Base-by-base conservation (phyloP, 2,797 vertebrate species). In the Chelidonichthys spinosus region DNA sequence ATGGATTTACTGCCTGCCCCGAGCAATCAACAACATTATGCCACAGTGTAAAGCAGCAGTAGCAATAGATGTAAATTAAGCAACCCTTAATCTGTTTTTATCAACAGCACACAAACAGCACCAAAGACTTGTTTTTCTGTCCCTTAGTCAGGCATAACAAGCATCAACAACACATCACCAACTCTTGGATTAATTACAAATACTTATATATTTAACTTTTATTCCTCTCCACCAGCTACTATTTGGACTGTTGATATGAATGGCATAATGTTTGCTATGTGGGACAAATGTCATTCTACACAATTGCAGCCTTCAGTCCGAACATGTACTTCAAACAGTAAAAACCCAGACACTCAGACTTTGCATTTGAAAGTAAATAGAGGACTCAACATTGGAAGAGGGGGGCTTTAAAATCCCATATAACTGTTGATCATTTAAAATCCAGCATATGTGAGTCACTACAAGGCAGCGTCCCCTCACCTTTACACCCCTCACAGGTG, bases 401-500 rank as follows among this genome's bases (percentile, higher is more conserved):
- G 2, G 11, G 6, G 54, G 14, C 25, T 17, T 14, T 11, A 15
- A 46, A 14, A 14, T 39, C 5, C 33, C 7, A n/a, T n/a, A n/a
- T n/a, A n/a, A n/a, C n/a, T n/a, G n/a, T n/a, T n/a, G n/a, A n/a
- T n/a, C n/a, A 35, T 37, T 43, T 35, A 36, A 40, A 13, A 39
- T 18, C 35, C 46, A 37, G 17, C 0, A 0, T 14, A 33, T 35
- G 46, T 40, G 4, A 33, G 33, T 43, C 4, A 6, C 4, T 25
- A 10, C 17, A 13, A 13, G 5, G 0, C 42, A 37, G 36, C 53
- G 47, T 15, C 25, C 9, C 46, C 85, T 86, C 94, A 99, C 98
- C 98, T 98, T 99, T 99, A 83, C 98, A 99, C 37, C 98, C 98
- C 87, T 99, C 98, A 87, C 98, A 99, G 72, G 98, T 99, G 44